Conservation (phyloP, 2,113 vertebrate genomes). For the Pogonocichla stellata region DNA sequence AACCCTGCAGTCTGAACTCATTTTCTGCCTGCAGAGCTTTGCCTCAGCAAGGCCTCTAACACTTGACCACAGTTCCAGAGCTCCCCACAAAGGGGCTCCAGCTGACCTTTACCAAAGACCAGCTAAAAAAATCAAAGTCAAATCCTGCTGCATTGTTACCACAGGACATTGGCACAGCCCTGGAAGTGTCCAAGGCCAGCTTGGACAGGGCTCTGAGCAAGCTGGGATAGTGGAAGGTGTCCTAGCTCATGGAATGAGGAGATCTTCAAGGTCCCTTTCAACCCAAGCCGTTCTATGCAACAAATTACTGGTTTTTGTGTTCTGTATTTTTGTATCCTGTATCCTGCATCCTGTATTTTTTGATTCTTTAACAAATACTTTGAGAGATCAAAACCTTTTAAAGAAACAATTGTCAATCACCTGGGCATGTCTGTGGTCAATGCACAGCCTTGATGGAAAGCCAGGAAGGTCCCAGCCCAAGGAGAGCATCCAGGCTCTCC, state of each 20-base stretch:
- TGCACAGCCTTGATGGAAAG: background rate
- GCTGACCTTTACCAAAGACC: background rate
- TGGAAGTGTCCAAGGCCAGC: background rate
- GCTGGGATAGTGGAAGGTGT: background rate
- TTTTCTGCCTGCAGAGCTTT: background rate
- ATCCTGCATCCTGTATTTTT: no score
- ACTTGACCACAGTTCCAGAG: background rate
- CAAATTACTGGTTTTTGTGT: no score
- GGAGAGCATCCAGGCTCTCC: background rate
- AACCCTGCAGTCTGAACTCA: background rate
- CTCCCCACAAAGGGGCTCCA: background rate
- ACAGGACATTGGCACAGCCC: background rate
- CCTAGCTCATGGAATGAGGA: background rate
- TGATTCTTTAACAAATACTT: background rate
- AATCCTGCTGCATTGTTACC: background rate
- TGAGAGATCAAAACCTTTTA: background rate
- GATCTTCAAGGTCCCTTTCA: background rate
- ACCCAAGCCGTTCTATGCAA: background rate
- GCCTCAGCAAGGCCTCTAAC: background rate
- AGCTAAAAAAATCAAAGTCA: background rate
- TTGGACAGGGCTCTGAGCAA: background rate
- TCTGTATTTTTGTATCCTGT: no score
- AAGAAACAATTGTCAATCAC: background rate
- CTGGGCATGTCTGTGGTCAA: background rate
- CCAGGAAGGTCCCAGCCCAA: background rate